Base-by-base conservation (phyloP, 2,888 invertebrate species). In the Tillus elongatus region DNA sequence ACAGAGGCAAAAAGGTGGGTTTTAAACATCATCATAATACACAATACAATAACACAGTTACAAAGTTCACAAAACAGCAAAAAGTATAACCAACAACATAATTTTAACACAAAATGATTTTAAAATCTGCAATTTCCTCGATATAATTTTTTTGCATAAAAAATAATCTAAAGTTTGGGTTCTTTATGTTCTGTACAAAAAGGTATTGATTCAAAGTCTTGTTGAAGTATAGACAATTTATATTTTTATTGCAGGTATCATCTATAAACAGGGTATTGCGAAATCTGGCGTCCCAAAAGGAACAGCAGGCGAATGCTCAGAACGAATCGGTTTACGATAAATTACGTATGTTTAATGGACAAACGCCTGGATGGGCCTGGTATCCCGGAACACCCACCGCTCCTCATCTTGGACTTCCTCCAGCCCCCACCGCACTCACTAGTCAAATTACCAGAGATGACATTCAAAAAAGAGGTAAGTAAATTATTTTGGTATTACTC, bases 241-340 rank as follows among this genome's bases (percentile, higher is more conserved):
- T 19, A 19, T 8, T 19, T 50, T 59, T 47, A 41, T 66, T 70
- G 19, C 75, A 95, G 93, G 93, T 95, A 49, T 95, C 95, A 45
- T 95, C 93, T 58, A 97, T 97, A 68, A 97, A 97, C 74, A 83
- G 97, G 53, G 97, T 97, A 43, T 75, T 97, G 40, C 74, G 97
- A 46, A 97, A 96, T 70, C 74, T 97, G 56, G 92, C 95, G 14
- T 89, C 92, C 34, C 92, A 93, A 68, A 97, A 95, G 67, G 96
- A 93, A 69, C 90, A 90, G 66, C 88, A 89, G 53, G 80, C 82
- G 30, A 77, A 77, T 30, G 78, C 79, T 49, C 82, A 84, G 57
- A 84, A 81, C 63, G 92, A 93, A 68, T 86, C 87, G 46, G 89
- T 90, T 31, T 93, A 93, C 68, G 93, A 93, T 69, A 93, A 92